Conservation (phyloP, 2,888 invertebrate species). For the Napeogenes inachia region DNA sequence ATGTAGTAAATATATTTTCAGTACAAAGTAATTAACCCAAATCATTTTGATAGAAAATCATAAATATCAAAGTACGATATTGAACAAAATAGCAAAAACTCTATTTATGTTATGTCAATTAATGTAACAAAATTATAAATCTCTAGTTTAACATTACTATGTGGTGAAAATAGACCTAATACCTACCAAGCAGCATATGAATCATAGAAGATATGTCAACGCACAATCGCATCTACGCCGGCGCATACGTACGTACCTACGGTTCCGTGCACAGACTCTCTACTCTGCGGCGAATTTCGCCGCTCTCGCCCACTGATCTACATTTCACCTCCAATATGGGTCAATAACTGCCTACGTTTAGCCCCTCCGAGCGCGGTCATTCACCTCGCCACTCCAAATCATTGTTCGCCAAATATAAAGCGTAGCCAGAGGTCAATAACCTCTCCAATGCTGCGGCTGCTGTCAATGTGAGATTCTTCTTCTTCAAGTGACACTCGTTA, state of each 20-base stretch:
- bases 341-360: slow-evolving; percentile 78
- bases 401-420: slow-evolving; percentile 77
- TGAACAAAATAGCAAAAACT: no score
- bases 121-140: neutral
- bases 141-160: neutral
- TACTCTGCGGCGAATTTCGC: slow-evolving; percentile 70
- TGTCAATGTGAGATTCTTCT: slow-evolving; percentile 61
- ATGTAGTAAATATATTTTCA: no score
- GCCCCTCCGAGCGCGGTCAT: slow-evolving; percentile 72
- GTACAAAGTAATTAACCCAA: no score
- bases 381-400: slow-evolving; percentile 77
- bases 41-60: no score
- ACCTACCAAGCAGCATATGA: neutral
- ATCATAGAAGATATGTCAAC: neutral
- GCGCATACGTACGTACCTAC: slow-evolving; percentile 24
- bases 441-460: slow-evolving; percentile 58
- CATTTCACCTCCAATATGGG: slow-evolving; percentile 77
- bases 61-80: no score
- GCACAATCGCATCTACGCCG: slow-evolving; percentile 21
- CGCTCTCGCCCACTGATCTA: slow-evolving; percentile 79
- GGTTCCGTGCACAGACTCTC: slow-evolving; percentile 38
- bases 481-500: slow-evolving; percentile 62
- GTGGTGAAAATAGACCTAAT: neutral
- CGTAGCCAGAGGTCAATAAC: slow-evolving; percentile 64
- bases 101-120: no score